These are phyloP conservation scores for Triplophysa tibetana DNA, from an alignment of 2,113 vertebrate genomes.

Conservation along the genomic window DNA sequence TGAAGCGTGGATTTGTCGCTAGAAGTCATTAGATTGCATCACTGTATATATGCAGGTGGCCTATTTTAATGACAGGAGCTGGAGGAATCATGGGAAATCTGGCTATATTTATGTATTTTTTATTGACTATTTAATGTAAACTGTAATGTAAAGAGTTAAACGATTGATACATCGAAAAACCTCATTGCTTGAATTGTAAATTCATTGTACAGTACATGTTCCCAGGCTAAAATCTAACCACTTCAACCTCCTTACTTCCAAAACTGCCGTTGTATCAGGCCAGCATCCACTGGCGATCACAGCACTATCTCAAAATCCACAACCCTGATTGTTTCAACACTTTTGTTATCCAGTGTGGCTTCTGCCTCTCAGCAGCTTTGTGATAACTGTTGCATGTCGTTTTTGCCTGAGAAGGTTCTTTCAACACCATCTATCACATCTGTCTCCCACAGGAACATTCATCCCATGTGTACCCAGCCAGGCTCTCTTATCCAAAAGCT, in stretches of 20 bases:
- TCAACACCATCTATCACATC: slow-evolving; percentile 15
- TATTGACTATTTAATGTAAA: too few relatives aligned
- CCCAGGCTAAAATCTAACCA: not conserved
- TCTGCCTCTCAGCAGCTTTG: not conserved
- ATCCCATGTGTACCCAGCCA: not conserved
- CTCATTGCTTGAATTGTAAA: not conserved
- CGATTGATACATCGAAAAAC: too few relatives aligned
- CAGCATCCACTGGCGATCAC: not conserved
- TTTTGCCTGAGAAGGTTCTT: not conserved
- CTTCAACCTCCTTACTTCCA: not conserved
- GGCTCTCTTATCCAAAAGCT: not conserved
- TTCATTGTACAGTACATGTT: not conserved
- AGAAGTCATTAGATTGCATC: too few relatives aligned
- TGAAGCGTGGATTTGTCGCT: too few relatives aligned
- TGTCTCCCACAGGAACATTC: slow-evolving; percentile 2
- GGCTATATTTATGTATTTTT: too few relatives aligned
- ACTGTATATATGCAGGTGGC: too few relatives aligned
- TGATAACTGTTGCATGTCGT: slow-evolving; percentile 23
- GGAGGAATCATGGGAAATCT: too few relatives aligned
- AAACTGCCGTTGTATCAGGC: not conserved
- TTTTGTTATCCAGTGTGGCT: not conserved
- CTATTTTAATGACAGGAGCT: too few relatives aligned
- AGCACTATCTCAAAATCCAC: not conserved
- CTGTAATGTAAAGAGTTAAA: too few relatives aligned
- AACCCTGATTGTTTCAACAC: not conserved